Evolutionary conservation across 2,888 invertebrate genomes (phyloP).

Genomic region (Dynastes tityus): DNA sequence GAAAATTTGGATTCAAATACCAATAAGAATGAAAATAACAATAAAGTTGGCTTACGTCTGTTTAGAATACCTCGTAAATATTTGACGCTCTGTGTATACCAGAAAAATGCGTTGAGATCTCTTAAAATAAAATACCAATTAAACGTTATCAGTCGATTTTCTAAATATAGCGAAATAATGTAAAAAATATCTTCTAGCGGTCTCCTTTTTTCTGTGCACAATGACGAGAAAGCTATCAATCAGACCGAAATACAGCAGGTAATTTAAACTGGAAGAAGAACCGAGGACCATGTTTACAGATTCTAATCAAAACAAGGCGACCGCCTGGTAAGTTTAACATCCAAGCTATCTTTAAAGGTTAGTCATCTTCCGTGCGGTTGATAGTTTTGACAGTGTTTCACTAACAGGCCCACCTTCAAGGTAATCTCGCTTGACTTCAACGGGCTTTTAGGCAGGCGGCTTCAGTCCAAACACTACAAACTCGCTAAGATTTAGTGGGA

Average conservation of each 20-base stretch:
- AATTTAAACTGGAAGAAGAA: constrained; percentile 67
- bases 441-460: constrained; percentile 59
- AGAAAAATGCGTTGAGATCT: constrained; percentile 1
- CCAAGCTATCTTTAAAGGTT: constrained; percentile 57
- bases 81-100: not conserved
- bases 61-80: not conserved
- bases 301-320: constrained; percentile 67
- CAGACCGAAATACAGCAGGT: constrained; percentile 64
- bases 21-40: not conserved
- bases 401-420: constrained; percentile 54
- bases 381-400: constrained; percentile 49
- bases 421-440: constrained; percentile 52
- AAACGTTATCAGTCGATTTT: constrained; percentile 38
- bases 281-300: constrained; percentile 66
- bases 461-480: constrained; percentile 65
- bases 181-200: constrained; percentile 47
- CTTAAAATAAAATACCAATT: constrained; percentile 44
- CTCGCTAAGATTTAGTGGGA: constrained; percentile 67
- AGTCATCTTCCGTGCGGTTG: constrained; percentile 52
- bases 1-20: not conserved
- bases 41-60: too few relatives aligned
- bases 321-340: constrained; percentile 63
- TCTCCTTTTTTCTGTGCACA: constrained; percentile 54
- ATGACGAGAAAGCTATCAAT: constrained; percentile 65
- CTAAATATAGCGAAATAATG: constrained; percentile 47